phyloP scores from a whole-genome alignment of 2,113 vertebrate species.

The Larimichthys crocea region DNA sequence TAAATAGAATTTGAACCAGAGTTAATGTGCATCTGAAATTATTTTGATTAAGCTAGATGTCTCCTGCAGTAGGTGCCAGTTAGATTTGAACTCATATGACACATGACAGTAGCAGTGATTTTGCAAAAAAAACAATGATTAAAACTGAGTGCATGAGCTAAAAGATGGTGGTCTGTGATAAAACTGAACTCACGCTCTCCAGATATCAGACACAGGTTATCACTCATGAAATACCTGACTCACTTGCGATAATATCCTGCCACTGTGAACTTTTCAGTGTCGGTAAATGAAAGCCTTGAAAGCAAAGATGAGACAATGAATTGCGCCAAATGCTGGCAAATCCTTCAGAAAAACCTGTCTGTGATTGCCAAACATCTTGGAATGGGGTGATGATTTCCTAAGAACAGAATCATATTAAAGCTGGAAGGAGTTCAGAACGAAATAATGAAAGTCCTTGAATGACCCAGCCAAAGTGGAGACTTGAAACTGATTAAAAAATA shows the following conservation, averaged over 20 bases:
- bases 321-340: background rate
- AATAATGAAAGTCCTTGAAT: constrained; percentile 21
- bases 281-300: constrained; percentile 6
- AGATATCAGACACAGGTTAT: background rate
- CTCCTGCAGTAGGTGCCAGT: background rate
- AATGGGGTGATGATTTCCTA: background rate
- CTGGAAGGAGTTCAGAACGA: constrained; percentile 12
- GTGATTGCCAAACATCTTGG: constrained; percentile 26
- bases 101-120: background rate
- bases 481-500: constrained; percentile 2
- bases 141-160: background rate
- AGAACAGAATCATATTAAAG: constrained; percentile 21
- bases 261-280: background rate
- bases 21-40: background rate
- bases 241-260: background rate
- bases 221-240: background rate
- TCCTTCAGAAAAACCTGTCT: background rate
- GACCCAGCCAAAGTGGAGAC: background rate
- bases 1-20: background rate
- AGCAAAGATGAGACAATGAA: constrained; percentile 9
- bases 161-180: background rate
- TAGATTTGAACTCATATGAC: background rate
- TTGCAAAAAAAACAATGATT: background rate
- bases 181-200: background rate
- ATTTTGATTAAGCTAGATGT: background rate